Conservation (phyloP, 2,113 vertebrate species). For the Columba janthina region DNA sequence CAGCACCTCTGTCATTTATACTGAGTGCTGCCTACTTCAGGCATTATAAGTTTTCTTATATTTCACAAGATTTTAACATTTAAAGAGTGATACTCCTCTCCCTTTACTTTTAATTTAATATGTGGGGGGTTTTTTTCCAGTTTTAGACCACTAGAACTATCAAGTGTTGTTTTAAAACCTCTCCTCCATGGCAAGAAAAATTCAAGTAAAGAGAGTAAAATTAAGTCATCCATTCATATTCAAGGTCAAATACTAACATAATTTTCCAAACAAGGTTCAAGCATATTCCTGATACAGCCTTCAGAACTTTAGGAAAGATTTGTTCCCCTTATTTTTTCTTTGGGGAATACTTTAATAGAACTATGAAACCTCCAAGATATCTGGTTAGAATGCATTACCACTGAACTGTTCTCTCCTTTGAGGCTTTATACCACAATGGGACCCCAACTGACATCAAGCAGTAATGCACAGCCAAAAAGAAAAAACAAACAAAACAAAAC, state of each 20-base stretch:
- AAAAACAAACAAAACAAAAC: neutral
- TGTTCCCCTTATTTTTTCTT: neutral
- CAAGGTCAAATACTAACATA: neutral
- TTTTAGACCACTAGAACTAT: neutral
- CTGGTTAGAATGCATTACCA: slow-evolving; percentile 21
- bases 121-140: neutral
- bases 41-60: neutral
- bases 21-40: neutral
- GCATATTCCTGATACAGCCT: neutral
- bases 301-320: neutral
- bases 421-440: slow-evolving; percentile 3
- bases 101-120: neutral
- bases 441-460: neutral
- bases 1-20: neutral
- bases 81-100: neutral
- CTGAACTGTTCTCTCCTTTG: neutral
- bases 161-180: neutral
- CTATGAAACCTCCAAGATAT: slow-evolving; percentile 21
- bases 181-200: neutral
- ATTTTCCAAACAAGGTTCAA: neutral
- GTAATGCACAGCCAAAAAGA: neutral
- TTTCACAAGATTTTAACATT: neutral
- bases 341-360: neutral
- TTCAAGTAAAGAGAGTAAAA: neutral
- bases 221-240: neutral